These are phyloP conservation scores for Hyperoplus immaculatus DNA, from an alignment of 2,797 vertebrate genomes.

Conservation along the genomic window DNA sequence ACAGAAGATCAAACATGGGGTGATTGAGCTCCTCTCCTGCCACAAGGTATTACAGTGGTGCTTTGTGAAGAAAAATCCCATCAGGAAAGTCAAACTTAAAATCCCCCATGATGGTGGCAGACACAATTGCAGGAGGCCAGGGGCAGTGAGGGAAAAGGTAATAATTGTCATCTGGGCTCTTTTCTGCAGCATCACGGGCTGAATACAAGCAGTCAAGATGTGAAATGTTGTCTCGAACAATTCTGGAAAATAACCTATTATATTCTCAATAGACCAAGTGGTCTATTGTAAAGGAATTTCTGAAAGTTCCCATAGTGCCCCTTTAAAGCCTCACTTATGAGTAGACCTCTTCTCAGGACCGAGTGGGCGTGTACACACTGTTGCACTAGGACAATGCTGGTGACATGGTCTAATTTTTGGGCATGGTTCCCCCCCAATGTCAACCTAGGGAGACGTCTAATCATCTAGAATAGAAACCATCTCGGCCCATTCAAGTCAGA, in stretches of 20 bases:
- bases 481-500: not conserved
- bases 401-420: not conserved
- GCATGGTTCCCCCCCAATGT: not conserved
- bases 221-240: not conserved
- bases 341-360: not conserved
- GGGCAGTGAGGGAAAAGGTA: slow-evolving; percentile 34
- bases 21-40: slow-evolving; percentile 26
- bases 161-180: not conserved
- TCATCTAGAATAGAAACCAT: not conserved
- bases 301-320: no score
- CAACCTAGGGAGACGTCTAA: not conserved
- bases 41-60: slow-evolving; percentile 6
- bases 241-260: not conserved
- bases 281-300: no score
- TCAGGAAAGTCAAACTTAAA: slow-evolving; percentile 45
- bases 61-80: slow-evolving; percentile 33
- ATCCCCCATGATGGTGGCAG: slow-evolving; percentile 42
- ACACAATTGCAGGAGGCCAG: slow-evolving; percentile 35
- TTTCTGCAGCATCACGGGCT: slow-evolving; percentile 1
- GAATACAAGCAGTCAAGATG: not conserved
- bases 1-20: slow-evolving; percentile 49
- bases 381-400: not conserved
- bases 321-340: no score
- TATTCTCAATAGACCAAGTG: not conserved
- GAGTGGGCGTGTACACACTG: not conserved